Percentiles rank a stretch among this genome's conserved stretches.
Conservation (phyloP, 2,888 invertebrate genomes). For the Trilocha varians region DNA sequence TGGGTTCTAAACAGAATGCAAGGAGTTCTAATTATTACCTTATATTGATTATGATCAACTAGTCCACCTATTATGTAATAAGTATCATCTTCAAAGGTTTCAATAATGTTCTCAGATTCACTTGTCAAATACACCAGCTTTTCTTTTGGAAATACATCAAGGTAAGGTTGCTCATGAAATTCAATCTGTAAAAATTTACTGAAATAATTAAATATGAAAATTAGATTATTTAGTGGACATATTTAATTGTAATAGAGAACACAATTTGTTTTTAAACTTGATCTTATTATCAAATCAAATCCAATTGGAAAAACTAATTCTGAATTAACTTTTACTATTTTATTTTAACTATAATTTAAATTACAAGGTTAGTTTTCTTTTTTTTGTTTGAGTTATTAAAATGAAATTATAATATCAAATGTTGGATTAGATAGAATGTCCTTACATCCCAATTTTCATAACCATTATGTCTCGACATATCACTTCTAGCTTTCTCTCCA, state of each 20-base stretch:
- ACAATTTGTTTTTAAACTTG: too few species aligned
- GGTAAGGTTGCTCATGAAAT: conserved; percentile 78
- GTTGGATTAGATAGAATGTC: conserved; percentile 14
- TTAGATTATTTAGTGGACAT: too few species aligned
- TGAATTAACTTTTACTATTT: too few species aligned
- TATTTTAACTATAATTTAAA: too few species aligned
- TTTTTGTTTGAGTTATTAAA: too few species aligned
- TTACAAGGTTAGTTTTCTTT: too few species aligned
- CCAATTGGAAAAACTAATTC: too few species aligned
- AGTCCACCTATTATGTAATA: conserved; percentile 97
- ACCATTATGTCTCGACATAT: conserved; percentile 87
- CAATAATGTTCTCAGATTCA: conserved; percentile 92
- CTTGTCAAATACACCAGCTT: conserved; percentile 92
- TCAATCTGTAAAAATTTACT: conserved; percentile 69
- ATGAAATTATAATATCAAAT: conserved; percentile 2
- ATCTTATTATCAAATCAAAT: too few species aligned
- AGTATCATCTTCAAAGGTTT: conserved; percentile 80
- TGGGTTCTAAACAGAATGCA: too few species aligned
- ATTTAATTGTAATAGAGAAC: too few species aligned
- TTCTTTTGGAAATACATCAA: conserved; percentile 81
- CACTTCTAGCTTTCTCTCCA: conserved; percentile 79
- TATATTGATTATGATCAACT: conserved; percentile 97
- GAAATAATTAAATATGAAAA: too few species aligned
- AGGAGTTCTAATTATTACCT: too few species aligned
- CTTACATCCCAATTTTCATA: conserved; percentile 94